Conservation (phyloP, 1,140 invertebrate species). For the Drosophila leontia region DNA sequence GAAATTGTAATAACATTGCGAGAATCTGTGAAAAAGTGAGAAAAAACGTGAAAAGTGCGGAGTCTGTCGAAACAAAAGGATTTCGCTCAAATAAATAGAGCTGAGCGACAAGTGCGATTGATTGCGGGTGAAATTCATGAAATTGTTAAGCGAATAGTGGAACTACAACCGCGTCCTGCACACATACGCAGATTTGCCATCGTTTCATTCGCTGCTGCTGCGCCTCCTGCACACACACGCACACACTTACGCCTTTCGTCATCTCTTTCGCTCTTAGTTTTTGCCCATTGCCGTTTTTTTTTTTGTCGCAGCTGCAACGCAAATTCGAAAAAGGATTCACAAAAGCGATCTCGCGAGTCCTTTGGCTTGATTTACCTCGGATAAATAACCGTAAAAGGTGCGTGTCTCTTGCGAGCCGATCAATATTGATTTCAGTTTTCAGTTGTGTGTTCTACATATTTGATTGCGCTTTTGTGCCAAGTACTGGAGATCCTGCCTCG, state of each 20-base stretch:
- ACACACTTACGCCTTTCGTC: slow-evolving; percentile 42
- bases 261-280: slow-evolving; percentile 45
- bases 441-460: slow-evolving; percentile 8
- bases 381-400: slow-evolving; percentile 38
- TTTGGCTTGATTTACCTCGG: neutral
- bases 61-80: slow-evolving; percentile 1
- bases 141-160: neutral
- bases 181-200: slow-evolving; percentile 47
- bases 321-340: slow-evolving; percentile 69
- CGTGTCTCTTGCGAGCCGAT: slow-evolving; percentile 22
- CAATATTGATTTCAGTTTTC: slow-evolving; percentile 59
- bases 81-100: neutral
- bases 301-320: slow-evolving; percentile 78
- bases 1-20: slow-evolving; percentile 47
- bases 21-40: slow-evolving; percentile 36
- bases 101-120: neutral
- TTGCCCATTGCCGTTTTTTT: slow-evolving; percentile 44
- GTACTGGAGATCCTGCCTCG: slow-evolving; percentile 16
- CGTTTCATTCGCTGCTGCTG: slow-evolving; percentile 34
- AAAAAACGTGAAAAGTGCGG: slow-evolving; percentile 24
- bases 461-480: slow-evolving; percentile 6
- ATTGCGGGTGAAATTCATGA: neutral
- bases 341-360: slow-evolving; percentile 34
- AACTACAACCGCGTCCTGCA: slow-evolving; percentile 18
- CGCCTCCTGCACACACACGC: slow-evolving; percentile 54